Base-by-base conservation (phyloP, 2,888 invertebrate genomes). In the Hypomecis atomaria region DNA sequence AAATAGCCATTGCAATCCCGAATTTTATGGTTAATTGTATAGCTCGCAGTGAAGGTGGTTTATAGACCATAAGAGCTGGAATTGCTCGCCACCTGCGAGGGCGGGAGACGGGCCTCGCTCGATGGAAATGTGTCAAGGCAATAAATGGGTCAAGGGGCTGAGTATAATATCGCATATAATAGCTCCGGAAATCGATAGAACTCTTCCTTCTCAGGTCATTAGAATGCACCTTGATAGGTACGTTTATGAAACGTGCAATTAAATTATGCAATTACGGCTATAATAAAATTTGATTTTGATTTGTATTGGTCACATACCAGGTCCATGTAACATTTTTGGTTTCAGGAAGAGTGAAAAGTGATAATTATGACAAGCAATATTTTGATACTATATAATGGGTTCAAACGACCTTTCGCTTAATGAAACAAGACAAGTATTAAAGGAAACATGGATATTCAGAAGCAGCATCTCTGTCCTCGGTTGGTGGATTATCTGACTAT, bases 401-500 rank as follows among this genome's bases (percentile, higher is more conserved):
- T 77, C 79, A 73, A 79, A 69, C 74, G 79, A 57, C 38, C 33
- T 43, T 68, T 61, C 75, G 78, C 74, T 71, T 74, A 70, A 76
- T 67, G 53, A 83, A 86, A 75, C 68, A 64, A 70, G 69, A 70
- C 59, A 74, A 75, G 76, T 75, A 83, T 79, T 56, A 83, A 80
- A 84, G 81, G 78, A 79, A 86, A 62, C 74, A 93, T 93, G 93
- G 93, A 93, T 76, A 85, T 93, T 74, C 97, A 97, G 87, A 96
- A 96, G 84, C 96, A 96, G 85, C 96, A 96, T 81, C 88, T 97
- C 78, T 97, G 97, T 86, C 97, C 97, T 82, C 95, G 97, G 76
- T 93, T 97, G 82, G 96, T 97, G 92, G 99, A 99, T 94, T 99
- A 99, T 92, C 94, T 99, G 85, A 97, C 99, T 77, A 97, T 99